Evolutionary conservation across 2,888 invertebrate species (phyloP).

Genomic region (Mycalesis mineus): DNA sequence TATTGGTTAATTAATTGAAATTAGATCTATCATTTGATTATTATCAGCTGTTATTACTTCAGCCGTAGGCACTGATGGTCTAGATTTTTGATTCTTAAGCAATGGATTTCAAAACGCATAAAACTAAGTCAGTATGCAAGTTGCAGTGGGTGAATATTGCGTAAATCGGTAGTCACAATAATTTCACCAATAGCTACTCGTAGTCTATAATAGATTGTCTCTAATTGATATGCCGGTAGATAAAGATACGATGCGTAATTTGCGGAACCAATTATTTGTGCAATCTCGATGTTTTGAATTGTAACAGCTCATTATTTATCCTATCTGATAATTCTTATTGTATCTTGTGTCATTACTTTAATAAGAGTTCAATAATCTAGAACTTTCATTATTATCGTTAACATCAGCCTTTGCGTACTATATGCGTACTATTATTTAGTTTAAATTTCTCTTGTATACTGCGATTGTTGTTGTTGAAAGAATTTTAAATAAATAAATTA

Average conservation of each 20-base stretch:
- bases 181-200: slow-evolving; percentile 30
- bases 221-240: slow-evolving; percentile 33
- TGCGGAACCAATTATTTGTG: slow-evolving; percentile 20
- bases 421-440: too few species aligned
- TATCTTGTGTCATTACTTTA: too few species aligned
- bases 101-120: slow-evolving; percentile 20
- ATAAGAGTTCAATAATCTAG: neutral
- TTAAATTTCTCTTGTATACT: too few species aligned
- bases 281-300: slow-evolving; percentile 2
- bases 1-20: neutral
- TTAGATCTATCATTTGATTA: neutral
- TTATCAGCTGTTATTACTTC: neutral
- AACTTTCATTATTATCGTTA: neutral
- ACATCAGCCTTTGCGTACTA: too few species aligned
- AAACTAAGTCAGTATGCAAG: slow-evolving; percentile 23
- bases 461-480: too few species aligned
- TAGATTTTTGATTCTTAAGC: slow-evolving; percentile 18
- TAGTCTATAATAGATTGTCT: slow-evolving; percentile 33
- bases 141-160: slow-evolving; percentile 23
- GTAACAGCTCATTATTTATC: neutral
- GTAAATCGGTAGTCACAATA: slow-evolving; percentile 28
- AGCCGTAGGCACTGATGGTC: neutral
- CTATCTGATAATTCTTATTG: neutral
- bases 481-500: too few species aligned
- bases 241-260: slow-evolving; percentile 34